These are phyloP conservation scores for Dermochelys coriacea DNA, from an alignment of 2,797 vertebrate species.

Conservation along the genomic window DNA sequence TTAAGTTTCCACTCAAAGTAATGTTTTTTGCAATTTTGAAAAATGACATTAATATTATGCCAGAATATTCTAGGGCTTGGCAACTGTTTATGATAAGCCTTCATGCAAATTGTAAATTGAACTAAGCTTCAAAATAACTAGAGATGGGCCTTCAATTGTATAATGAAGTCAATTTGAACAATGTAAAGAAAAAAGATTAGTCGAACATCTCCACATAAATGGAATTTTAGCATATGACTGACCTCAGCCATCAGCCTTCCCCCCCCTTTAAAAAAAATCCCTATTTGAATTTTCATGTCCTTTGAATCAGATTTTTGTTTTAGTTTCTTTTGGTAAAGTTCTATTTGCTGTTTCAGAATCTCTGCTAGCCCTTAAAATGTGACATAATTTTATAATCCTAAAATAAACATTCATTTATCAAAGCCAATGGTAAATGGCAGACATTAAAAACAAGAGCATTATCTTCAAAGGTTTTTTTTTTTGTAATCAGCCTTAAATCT, in stretches of 20 bases:
- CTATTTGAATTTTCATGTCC: background rate
- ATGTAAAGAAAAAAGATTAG: background rate
- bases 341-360: background rate
- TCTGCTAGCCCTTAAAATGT: constrained; percentile 7
- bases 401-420: background rate
- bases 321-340: constrained; percentile 23
- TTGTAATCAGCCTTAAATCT: background rate
- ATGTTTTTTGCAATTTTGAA: constrained; percentile 1
- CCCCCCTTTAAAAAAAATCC: background rate
- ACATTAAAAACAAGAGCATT: background rate
- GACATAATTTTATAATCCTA: constrained; percentile 15
- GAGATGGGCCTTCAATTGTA: background rate
- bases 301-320: background rate
- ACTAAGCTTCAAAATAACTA: constrained; percentile 32
- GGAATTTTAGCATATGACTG: background rate
- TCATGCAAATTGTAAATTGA: background rate
- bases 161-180: no score
- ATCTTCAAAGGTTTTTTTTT: background rate
- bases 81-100: constrained; percentile 24
- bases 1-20: constrained; percentile 14
- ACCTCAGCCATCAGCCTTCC: background rate
- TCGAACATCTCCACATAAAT: background rate
- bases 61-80: constrained; percentile 7
- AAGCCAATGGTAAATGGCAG: background rate
- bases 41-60: constrained; percentile 16